phyloP scores from a whole-genome alignment of 2,888 invertebrate genomes.

The Napeogenes sylphis region DNA sequence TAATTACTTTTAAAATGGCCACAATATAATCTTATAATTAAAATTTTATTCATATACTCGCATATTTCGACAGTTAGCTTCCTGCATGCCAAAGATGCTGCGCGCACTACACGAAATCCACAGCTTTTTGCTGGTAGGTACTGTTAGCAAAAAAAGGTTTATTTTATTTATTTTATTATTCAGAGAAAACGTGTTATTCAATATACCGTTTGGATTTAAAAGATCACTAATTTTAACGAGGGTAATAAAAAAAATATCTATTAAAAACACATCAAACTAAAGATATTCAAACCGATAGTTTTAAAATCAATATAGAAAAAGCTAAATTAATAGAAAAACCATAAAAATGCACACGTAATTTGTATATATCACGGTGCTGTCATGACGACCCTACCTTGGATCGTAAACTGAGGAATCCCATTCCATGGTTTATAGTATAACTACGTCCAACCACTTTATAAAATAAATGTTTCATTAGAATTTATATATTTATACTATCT shows the following conservation, averaged over 20 bases:
- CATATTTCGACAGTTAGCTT: slow-evolving; percentile 28
- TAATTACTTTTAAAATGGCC: no score
- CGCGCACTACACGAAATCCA: slow-evolving; percentile 34
- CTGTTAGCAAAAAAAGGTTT: slow-evolving; percentile 14
- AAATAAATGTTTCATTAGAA: background rate
- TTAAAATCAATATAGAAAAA: background rate
- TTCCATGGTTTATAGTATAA: slow-evolving; percentile 19
- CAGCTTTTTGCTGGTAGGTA: slow-evolving; percentile 27
- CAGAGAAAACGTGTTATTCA: no score
- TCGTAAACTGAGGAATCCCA: slow-evolving; percentile 55
- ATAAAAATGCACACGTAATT: background rate
- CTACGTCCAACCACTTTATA: background rate
- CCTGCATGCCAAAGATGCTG: slow-evolving; percentile 32
- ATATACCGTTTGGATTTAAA: no score
- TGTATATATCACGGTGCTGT: slow-evolving; percentile 13
- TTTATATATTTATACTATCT: slow-evolving; percentile 3
- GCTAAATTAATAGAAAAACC: background rate
- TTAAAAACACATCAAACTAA: no score
- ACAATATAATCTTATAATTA: slow-evolving; percentile 23
- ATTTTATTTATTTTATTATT: background rate
- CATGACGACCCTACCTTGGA: slow-evolving; percentile 33
- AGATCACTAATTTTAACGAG: no score
- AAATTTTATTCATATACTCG: slow-evolving; percentile 33
- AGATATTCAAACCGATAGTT: no score
- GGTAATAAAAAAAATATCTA: no score